These are phyloP conservation scores for Augochlorella aurata DNA, from an alignment of 2,888 invertebrate genomes.

Conservation along the genomic window DNA sequence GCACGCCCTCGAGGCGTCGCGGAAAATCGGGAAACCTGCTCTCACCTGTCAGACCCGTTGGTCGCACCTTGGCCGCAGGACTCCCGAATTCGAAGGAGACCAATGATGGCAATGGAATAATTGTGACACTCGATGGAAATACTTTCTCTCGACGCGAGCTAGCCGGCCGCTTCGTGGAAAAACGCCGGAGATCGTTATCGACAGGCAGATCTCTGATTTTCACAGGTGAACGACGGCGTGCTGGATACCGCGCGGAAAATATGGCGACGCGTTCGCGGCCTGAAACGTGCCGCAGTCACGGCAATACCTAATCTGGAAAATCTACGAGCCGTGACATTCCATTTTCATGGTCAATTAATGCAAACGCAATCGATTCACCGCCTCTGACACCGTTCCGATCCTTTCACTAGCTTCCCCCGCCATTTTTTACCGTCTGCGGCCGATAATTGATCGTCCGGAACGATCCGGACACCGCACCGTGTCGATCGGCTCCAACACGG, in stretches of 20 bases:
- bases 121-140: too few species aligned
- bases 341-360: constrained; percentile 68
- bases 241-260: constrained; percentile 35
- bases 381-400: constrained; percentile 54
- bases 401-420: constrained; percentile 53
- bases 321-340: constrained; percentile 67
- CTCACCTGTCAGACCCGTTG: too few species aligned
- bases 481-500: neutral
- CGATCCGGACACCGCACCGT: neutral
- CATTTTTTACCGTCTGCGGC: constrained; percentile 24
- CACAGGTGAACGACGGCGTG: neutral
- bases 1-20: constrained; percentile 1
- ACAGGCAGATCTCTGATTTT: neutral
- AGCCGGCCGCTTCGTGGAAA: neutral
- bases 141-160: neutral
- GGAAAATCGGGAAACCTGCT: neutral
- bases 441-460: constrained; percentile 41
- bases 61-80: too few species aligned
- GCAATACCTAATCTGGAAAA: constrained; percentile 65
- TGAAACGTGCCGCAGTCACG: constrained; percentile 58
- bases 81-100: too few species aligned
- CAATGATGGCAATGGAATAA: too few species aligned
- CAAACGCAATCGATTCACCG: constrained; percentile 52
- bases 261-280: constrained; percentile 48
- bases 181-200: neutral